Evolutionary conservation across 1,140 invertebrate genomes (phyloP), one percentile per base, ranked within the genome.

Genomic region (Procambarus virginalis): DNA sequence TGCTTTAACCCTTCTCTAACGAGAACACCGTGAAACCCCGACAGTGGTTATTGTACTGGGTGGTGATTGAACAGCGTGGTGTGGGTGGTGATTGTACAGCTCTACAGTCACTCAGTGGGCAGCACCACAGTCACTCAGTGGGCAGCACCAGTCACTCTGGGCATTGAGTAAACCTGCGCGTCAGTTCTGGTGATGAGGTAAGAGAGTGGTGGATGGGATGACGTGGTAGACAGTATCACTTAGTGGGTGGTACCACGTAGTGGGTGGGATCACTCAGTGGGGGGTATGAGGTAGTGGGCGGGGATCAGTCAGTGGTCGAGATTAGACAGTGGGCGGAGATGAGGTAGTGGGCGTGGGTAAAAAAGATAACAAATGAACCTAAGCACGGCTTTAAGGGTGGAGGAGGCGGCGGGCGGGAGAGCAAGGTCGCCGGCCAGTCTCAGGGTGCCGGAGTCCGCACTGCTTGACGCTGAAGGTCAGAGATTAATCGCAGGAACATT

Each of bases 401-500:
- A 34, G 20, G 76, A 49, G 45, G 20, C 3, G 49, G 76, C 20
- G 20, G 20, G 0, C 2, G 17, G 51, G 46, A 4, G 14, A 20
- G n/a, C 77, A 81, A 81, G 55, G 79, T 60, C 79, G n/a, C 77
- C n/a, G 79, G 48, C 3, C 58, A 48, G 80, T 17, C 68, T 82
- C n/a, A 20, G 58, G 55, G 68, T 68, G 58, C 80, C 68, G 58
- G 76, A n/a, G 9, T n/a, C 17, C 9, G 22, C 0, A 8, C 20
- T 9, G 17, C n/a, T 22, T 22, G 46, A 68, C 34, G 45, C 55
- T 68, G 34, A 45, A 45, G n/a, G 22, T 64, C 58, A 68, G n/a
- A 82, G 60, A 82, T 82, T 82, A 68, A 82, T 82, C 58, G 10
- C 45, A 22, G 10, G 3, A n/a, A 20, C 58, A 82, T 82, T 82